Percentiles rank a stretch among this genome's conserved stretches.
Evolutionary conservation across 2,888 invertebrate genomes (phyloP).

Genomic region (Clitarchus hookeri): DNA sequence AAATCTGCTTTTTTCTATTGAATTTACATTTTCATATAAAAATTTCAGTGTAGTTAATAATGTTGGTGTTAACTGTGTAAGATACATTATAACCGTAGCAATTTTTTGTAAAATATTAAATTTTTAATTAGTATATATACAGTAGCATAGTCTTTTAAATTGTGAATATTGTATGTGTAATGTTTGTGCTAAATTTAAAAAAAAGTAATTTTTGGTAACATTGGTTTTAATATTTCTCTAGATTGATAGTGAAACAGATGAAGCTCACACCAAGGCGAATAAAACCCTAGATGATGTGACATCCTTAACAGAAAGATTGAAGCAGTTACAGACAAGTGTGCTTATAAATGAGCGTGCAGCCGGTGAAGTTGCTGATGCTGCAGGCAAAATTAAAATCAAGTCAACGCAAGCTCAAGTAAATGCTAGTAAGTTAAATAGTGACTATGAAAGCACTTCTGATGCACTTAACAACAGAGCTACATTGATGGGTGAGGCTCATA

Average conservation of each 20-base stretch:
- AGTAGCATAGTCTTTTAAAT: too few relatives aligned
- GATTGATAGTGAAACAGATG: constrained; percentile 79
- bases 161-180: too few relatives aligned
- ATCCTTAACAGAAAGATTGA: constrained; percentile 70
- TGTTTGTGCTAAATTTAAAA: constrained; percentile 10
- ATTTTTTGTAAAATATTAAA: too few relatives aligned
- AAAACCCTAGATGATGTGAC: constrained; percentile 78
- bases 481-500: constrained; percentile 77
- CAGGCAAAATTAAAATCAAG: constrained; percentile 71
- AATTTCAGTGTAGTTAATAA: too few relatives aligned
- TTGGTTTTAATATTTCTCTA: constrained; percentile 53
- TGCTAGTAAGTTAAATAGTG: constrained; percentile 65
- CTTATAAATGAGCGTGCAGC: constrained; percentile 82
- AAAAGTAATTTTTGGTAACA: constrained; percentile 19
- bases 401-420: constrained; percentile 72
- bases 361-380: constrained; percentile 77
- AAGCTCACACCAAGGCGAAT: constrained; percentile 79
- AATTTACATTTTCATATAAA: too few relatives aligned
- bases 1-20: too few relatives aligned
- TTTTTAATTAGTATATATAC: too few relatives aligned
- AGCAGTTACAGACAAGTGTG: constrained; percentile 77
- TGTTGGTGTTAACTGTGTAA: too few relatives aligned
- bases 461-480: constrained; percentile 73
- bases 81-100: too few relatives aligned
- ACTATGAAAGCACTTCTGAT: constrained; percentile 73